Base-by-base conservation (phyloP, 1,140 invertebrate species). In the Druon quercuslanigerum region DNA sequence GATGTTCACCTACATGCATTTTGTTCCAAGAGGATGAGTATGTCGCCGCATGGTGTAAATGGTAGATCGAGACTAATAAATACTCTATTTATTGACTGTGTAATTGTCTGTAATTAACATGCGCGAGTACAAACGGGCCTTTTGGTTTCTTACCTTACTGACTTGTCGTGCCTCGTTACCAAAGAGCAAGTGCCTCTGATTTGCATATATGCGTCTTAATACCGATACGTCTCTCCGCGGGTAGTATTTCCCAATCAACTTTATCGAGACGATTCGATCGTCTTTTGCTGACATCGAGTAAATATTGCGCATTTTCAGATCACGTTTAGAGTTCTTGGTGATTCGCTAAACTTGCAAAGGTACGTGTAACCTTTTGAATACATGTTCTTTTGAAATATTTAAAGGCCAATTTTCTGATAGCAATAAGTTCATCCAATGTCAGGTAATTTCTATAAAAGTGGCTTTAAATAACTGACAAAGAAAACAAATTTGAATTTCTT, bases 21-120 rank as follows among this genome's bases (percentile, higher is more conserved):
- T 9, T 8, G 40, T 11, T 46, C 40, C 7, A 46, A 46, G 40
- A 11, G 40, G 40, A 46, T 46, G 40, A 46, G 40, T 46, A 9
- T 46, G 40, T 11, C 40, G 40, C 11, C 8, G 40, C 9, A 46
- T 46, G 40, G 40, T 11, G 40, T 46, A 46, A 46, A 46, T 46
- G 40, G n/a, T 19, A 13, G 19, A 0, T 13, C 6, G 12, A 54
- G 72, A 54, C 51, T 73, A 75, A 75, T 75, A 75, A 75, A 75
- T 75, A 75, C 17, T 33, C 33, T 71, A 75, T 75, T 75, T 75
- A 75, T 75, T 75, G 60, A 51, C 19, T 70, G 81, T 81, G 84
- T 85, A 85, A 87, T 86, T 84, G 82, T 83, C 79, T 78, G 81
- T 86, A 87, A 87, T 87, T 84, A 86, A 86, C 85, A 83, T 83